phyloP scores from a whole-genome alignment of 64 coral and sea anemone genomes.

The Montipora cactus region DNA sequence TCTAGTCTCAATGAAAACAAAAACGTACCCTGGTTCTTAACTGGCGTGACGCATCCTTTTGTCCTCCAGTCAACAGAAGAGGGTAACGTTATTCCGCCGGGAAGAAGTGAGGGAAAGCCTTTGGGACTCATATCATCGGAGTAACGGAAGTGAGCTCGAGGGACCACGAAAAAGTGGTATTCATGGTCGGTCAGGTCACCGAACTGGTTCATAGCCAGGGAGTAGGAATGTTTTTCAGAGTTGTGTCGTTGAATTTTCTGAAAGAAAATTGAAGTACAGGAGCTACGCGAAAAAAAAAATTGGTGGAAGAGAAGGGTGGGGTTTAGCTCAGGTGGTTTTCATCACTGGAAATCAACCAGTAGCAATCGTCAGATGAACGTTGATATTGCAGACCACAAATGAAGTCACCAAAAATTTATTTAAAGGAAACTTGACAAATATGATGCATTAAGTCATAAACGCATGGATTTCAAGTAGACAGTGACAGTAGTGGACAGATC shows the following conservation, averaged over 20 bases:
- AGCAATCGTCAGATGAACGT: too few relatives aligned
- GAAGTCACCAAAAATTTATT: too few relatives aligned
- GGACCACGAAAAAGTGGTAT: conserved; percentile 60
- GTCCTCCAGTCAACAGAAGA: conserved; percentile 85
- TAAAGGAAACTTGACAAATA: too few relatives aligned
- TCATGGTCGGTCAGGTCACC: conserved; percentile 81
- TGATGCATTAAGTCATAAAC: too few relatives aligned
- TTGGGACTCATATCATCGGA: conserved; percentile 50
- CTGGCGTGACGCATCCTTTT: conserved; percentile 87
- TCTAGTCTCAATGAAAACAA: not conserved
- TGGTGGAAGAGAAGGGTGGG: too few relatives aligned
- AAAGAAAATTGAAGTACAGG: not conserved
- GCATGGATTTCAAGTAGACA: too few relatives aligned
- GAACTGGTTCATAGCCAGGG: conserved; percentile 90
- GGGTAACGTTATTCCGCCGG: conserved; percentile 78
- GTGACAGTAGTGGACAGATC: too few relatives aligned
- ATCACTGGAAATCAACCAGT: too few relatives aligned
- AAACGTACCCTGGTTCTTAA: conserved; percentile 87
- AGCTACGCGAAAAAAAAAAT: not conserved
- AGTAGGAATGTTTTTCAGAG: conserved; percentile 58
- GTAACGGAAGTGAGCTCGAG: conserved; percentile 58
- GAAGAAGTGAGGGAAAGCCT: conserved; percentile 74
- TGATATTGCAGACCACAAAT: too few relatives aligned
- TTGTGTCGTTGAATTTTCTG: conserved; percentile 89
- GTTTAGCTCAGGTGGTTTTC: too few relatives aligned